Evolutionary conservation across 2,797 vertebrate genomes (phyloP).

Genomic region (Ceryle rudis): DNA sequence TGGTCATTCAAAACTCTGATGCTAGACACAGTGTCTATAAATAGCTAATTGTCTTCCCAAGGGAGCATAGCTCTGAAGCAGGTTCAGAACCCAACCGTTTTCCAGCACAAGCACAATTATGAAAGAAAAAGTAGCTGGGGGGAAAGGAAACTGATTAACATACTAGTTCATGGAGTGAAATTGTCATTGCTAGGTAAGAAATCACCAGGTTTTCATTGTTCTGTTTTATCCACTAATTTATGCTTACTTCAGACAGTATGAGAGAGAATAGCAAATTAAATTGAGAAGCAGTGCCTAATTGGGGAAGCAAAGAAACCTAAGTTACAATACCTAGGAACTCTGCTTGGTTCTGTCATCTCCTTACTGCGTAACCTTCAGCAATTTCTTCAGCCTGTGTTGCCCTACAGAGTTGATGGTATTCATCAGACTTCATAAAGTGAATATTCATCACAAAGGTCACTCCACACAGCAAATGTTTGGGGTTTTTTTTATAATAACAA

Average conservation of each 20-base stretch:
- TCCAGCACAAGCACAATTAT: slow-evolving; percentile 34
- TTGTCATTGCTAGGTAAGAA: slow-evolving; percentile 51
- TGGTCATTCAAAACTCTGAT: neutral
- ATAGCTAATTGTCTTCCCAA: neutral
- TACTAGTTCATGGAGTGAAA: slow-evolving; percentile 22
- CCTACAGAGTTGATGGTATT: neutral
- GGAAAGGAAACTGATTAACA: slow-evolving; percentile 54
- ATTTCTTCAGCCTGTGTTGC: neutral
- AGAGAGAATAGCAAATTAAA: slow-evolving; percentile 39
- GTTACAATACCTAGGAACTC: neutral
- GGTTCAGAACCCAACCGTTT: slow-evolving; percentile 39
- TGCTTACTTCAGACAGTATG: slow-evolving; percentile 40
- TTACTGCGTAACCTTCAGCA: neutral
- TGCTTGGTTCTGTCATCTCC: neutral
- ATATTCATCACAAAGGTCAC: neutral
- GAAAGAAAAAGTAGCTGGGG: slow-evolving; percentile 12
- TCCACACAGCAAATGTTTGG: neutral
- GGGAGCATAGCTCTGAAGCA: slow-evolving; percentile 13
- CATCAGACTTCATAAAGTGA: neutral
- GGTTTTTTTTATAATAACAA: neutral
- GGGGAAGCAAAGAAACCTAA: neutral
- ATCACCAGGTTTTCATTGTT: slow-evolving; percentile 50
- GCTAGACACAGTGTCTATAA: neutral
- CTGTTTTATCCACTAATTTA: slow-evolving; percentile 41
- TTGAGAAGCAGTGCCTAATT: slow-evolving; percentile 1